phyloP scores from a whole-genome alignment of 2,888 invertebrate genomes.

The Lepas anatifera region DNA sequence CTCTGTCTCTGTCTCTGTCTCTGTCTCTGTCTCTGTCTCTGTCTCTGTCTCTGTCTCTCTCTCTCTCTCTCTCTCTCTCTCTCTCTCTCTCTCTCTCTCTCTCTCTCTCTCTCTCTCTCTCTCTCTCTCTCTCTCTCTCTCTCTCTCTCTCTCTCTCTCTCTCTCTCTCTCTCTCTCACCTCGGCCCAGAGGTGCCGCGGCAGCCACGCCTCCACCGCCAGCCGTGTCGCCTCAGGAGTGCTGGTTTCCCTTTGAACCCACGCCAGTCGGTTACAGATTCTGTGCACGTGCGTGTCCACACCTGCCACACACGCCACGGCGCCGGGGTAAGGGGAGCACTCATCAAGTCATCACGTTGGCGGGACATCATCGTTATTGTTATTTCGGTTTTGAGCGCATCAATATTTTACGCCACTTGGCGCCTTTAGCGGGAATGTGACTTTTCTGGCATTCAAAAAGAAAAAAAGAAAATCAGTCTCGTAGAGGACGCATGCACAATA shows the following conservation, averaged over 20 bases:
- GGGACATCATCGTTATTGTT: rapidly evolving
- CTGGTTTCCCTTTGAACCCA: constrained; percentile 64
- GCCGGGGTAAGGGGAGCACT: constrained; percentile 25
- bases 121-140: too few species aligned
- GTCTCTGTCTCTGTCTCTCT: neutral
- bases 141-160: too few species aligned
- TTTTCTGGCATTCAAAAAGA: too few species aligned
- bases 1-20: neutral
- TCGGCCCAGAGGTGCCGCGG: constrained; percentile 74
- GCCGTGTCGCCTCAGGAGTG: constrained; percentile 73
- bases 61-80: neutral
- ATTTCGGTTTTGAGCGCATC: too few species aligned
- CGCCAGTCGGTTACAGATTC: constrained; percentile 77
- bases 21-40: neutral
- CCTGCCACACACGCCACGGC: too few species aligned
- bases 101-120: too few species aligned
- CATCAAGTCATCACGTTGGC: neutral
- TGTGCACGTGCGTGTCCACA: constrained; percentile 96
- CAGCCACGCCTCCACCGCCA: constrained; percentile 72
- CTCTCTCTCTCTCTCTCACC: too few species aligned
- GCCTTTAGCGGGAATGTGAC: too few species aligned
- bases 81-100: neutral
- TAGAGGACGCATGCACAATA: too few species aligned
- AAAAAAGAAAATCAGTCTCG: too few species aligned
- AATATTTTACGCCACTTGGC: too few species aligned